A percentile compares a stretch with the other conserved stretches of the same genome.
These are phyloP conservation scores for Albula goreensis DNA, from an alignment of 2,113 vertebrate genomes.

Conservation along the genomic window DNA sequence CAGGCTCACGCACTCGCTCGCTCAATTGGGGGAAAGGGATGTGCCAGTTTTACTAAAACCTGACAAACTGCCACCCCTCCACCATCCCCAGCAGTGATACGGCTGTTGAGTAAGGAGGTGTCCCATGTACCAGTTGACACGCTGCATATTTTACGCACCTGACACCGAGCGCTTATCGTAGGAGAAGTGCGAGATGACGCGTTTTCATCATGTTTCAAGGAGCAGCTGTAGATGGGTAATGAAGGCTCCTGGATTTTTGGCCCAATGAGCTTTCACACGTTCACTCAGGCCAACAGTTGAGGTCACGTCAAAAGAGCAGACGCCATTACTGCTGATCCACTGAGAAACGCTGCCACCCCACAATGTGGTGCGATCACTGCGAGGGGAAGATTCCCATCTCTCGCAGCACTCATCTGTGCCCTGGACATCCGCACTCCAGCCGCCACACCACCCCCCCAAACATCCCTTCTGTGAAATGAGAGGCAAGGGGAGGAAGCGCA, in stretches of 20 bases:
- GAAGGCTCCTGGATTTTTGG: no score
- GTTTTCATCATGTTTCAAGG: no score
- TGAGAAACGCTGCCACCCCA: not conserved
- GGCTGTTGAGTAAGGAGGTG: not conserved
- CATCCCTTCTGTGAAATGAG: not conserved
- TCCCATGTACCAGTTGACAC: not conserved
- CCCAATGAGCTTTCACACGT: no score
- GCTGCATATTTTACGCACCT: not conserved
- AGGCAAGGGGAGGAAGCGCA: not conserved
- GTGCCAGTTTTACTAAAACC: conserved; percentile 35
- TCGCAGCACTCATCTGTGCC: not conserved
- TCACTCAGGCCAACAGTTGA: not conserved
- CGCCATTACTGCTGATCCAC: not conserved
- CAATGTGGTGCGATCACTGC: not conserved
- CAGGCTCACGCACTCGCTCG: no score
- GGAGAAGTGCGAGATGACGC: not conserved
- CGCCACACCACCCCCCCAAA: not conserved
- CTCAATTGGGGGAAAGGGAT: conserved; percentile 50
- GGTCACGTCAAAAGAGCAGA: not conserved
- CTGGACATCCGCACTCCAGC: not conserved
- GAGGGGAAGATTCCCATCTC: not conserved
- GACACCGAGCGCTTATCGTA: not conserved
- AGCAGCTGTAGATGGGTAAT: no score
- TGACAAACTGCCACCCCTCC: not conserved
- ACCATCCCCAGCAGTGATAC: not conserved